Evolutionary conservation across 2,888 invertebrate genomes (phyloP).

Genomic region (Aspidapion aeneum): DNA sequence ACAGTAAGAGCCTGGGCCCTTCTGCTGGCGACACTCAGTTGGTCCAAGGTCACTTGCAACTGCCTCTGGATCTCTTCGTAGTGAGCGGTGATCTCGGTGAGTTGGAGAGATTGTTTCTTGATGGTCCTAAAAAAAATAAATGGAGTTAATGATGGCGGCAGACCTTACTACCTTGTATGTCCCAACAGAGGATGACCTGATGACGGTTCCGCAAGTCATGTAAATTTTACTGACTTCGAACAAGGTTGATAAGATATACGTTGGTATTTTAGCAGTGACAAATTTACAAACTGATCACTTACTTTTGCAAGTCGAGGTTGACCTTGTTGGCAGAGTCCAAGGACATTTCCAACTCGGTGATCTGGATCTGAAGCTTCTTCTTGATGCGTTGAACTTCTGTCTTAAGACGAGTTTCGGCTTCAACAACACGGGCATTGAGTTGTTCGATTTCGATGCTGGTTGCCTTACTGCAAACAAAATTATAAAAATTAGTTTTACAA

Average conservation of each 20-base stretch:
- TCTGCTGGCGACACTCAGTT: conserved; percentile 86
- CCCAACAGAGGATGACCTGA: too few species aligned
- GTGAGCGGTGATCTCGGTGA: conserved; percentile 88
- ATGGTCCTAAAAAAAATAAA: conserved; percentile 71
- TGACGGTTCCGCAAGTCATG: too few species aligned
- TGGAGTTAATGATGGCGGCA: too few species aligned
- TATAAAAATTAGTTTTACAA: too few species aligned
- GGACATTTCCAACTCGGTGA: conserved; percentile 94
- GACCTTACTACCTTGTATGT: too few species aligned
- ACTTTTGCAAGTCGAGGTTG: conserved; percentile 92
- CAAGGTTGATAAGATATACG: too few species aligned
- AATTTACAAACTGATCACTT: too few species aligned
- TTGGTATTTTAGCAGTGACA: too few species aligned
- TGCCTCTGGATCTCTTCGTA: conserved; percentile 97
- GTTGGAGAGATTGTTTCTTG: conserved; percentile 94
- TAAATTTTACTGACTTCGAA: too few species aligned
- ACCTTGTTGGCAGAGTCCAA: conserved; percentile 98
- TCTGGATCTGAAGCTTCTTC: conserved; percentile 98
- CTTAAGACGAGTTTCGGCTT: conserved; percentile 94
- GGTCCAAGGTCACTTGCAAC: conserved; percentile 92
- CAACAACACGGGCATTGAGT: conserved; percentile 90
- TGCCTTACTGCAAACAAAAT: conserved; percentile 72
- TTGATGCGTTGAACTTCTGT: conserved; percentile 95
- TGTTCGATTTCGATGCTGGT: conserved; percentile 98
- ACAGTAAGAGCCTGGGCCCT: conserved; percentile 87